Evolutionary conservation across 1,140 invertebrate species (phyloP).

Genomic region (Zophobas morio): DNA sequence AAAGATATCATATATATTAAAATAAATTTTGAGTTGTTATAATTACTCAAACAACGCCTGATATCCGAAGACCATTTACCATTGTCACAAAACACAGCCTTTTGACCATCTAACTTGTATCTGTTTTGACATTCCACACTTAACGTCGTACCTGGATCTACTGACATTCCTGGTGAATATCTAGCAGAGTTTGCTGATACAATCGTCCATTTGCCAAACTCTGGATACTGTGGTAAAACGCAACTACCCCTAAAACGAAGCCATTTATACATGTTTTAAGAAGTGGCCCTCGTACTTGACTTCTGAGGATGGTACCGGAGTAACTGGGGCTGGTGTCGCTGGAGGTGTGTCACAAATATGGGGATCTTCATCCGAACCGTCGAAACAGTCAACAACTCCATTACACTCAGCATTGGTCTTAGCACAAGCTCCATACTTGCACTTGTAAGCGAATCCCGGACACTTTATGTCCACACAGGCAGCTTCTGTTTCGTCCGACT

Average conservation of each 20-base stretch:
- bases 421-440: conserved; percentile 63
- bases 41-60: conserved; percentile 50
- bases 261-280: neutral
- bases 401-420: conserved; percentile 69
- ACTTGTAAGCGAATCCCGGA: conserved; percentile 58
- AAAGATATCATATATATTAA: neutral
- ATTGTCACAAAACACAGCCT: conserved; percentile 21
- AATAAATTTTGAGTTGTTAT: neutral
- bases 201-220: conserved; percentile 50
- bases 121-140: conserved; percentile 29
- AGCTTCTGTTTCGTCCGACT: conserved; percentile 74
- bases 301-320: neutral
- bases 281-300: neutral
- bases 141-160: conserved; percentile 10
- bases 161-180: conserved; percentile 13
- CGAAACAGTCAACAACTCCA: conserved; percentile 74
- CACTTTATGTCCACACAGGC: conserved; percentile 57
- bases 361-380: conserved; percentile 78
- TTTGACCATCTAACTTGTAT: conserved; percentile 42
- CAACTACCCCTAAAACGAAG: conserved; percentile 43
- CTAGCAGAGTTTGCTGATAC: neutral
- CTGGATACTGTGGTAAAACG: conserved; percentile 52
- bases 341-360: conserved; percentile 9
- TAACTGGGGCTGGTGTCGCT: conserved; percentile 35
- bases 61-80: conserved; percentile 46